Evolutionary conservation across 1,140 invertebrate species (phyloP).

Genomic region (Andricus grossulariae): DNA sequence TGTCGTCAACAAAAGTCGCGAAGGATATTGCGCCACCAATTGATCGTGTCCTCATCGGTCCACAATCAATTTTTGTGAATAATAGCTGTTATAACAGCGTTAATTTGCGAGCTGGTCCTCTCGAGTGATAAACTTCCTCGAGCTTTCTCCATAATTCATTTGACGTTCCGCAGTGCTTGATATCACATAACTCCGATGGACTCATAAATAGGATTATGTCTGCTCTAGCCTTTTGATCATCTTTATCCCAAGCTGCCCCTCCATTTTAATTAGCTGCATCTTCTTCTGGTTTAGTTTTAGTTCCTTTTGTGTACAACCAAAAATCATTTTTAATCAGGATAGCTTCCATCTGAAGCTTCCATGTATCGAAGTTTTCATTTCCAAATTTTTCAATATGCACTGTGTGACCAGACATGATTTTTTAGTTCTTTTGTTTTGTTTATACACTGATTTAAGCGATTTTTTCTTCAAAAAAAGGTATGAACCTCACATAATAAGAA

Average conservation of each 20-base stretch:
- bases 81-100: conserved; percentile 47
- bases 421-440: too few species aligned
- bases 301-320: conserved; percentile 47
- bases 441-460: too few species aligned
- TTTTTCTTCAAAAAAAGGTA: too few species aligned
- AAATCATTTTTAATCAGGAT: conserved; percentile 51
- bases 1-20: too few species aligned
- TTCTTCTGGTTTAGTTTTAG: neutral
- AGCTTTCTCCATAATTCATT: conserved; percentile 44
- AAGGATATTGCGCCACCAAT: too few species aligned
- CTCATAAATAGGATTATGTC: conserved; percentile 49
- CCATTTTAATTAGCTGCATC: neutral
- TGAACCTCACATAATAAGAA: too few species aligned
- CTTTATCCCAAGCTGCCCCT: conserved; percentile 9
- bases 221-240: conserved; percentile 45
- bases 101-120: conserved; percentile 43
- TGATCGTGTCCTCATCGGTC: too few species aligned
- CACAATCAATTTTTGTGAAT: too few species aligned
- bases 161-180: conserved; percentile 45
- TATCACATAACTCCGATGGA: conserved; percentile 47
- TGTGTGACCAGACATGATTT: neutral
- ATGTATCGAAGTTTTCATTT: too few species aligned
- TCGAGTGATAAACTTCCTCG: conserved; percentile 45
- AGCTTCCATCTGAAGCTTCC: too few species aligned
- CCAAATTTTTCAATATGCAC: conserved; percentile 20